phyloP scores from a whole-genome alignment of 1,140 invertebrate species.

The Leucophenga varia region DNA sequence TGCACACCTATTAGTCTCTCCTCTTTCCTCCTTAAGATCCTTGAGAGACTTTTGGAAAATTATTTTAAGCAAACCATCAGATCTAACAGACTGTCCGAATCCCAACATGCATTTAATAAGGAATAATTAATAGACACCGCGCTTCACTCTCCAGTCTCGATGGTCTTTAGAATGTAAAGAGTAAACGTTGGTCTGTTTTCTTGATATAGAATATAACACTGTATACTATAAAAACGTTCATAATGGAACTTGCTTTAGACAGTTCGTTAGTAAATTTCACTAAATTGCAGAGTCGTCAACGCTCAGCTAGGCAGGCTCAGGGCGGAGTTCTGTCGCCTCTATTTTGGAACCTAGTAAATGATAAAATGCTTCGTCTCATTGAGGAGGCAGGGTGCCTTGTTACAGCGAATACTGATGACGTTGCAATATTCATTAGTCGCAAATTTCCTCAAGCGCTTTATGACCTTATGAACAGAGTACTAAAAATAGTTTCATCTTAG shows the following conservation, averaged over 20 bases:
- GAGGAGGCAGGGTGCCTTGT: no score
- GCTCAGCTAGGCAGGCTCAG: not conserved
- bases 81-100: no score
- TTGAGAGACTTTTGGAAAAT: no score
- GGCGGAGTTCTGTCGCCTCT: not conserved
- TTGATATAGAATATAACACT: not conserved
- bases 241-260: no score
- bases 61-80: no score
- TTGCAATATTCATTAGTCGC: not conserved
- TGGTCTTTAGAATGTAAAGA: no score
- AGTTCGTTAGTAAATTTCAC: no score
- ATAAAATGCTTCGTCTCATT: no score
- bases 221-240: not conserved
- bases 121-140: not conserved
- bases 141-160: not conserved
- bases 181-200: not conserved
- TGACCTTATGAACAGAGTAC: not conserved
- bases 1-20: no score
- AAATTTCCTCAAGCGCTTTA: not conserved
- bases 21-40: no score
- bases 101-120: not conserved
- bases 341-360: not conserved
- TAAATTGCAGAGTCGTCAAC: not conserved
- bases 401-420: no score
- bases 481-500: no score